Base-by-base conservation (phyloP, 2,888 invertebrate species). In the Mayetiola destructor region DNA sequence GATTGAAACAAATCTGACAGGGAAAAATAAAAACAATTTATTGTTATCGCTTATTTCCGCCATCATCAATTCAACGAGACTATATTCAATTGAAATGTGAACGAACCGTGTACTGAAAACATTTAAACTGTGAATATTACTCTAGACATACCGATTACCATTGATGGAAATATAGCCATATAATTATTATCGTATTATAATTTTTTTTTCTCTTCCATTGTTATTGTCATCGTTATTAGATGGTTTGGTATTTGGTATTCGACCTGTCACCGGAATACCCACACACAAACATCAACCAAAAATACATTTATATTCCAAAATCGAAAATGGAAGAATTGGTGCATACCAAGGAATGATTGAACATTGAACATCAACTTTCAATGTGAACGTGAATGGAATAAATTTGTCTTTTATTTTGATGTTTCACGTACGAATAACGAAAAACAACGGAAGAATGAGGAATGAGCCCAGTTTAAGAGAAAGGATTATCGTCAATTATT, bases 101-200 rank as follows among this genome's bases (percentile, higher is more conserved):
- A n/a, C n/a, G n/a, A n/a, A n/a, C n/a, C n/a, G n/a, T n/a, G n/a
- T n/a, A n/a, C n/a, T n/a, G n/a, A n/a, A n/a, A n/a, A n/a, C n/a
- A n/a, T n/a, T n/a, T n/a, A n/a, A n/a, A n/a, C n/a, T n/a, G n/a
- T n/a, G n/a, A n/a, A n/a, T n/a, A n/a, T 48, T 48, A 23, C n/a
- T 48, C 48, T 9, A 48, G 29, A 5, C 48, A 14, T 9, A 27
- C 48, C 27, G 48, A 48, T 48, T 48, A 48, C 32, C 48, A n/a
- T n/a, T n/a, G 48, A 48, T 48, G 27, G 27, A 48, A 48, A 27
- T 48, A 27, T 27, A 48, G 27, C 48, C 48, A 48, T 48, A 48
- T 48, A 48, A 48, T 48, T 48, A 48, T 48, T 48, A 48, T 48
- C 48, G 27, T 48, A 48, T 48, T 48, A 48, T 48, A 27, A n/a